phyloP scores from a whole-genome alignment of 2,113 vertebrate genomes.

The Manacus vitellinus region DNA sequence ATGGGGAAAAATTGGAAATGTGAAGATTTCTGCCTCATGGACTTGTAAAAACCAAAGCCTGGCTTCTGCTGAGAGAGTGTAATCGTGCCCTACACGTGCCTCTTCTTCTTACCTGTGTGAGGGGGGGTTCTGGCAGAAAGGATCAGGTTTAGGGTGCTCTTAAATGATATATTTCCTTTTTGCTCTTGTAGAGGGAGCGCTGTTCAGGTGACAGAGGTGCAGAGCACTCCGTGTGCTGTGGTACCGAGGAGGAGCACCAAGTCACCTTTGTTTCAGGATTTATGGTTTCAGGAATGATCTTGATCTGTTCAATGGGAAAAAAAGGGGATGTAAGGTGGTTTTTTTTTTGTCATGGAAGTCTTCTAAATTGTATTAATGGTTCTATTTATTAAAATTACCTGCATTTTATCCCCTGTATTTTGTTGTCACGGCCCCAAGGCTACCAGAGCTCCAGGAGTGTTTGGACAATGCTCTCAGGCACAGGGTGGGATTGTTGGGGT shows the following conservation, averaged over 20 bases:
- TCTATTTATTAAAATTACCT: not conserved
- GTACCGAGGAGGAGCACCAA: not conserved
- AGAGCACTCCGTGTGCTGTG: not conserved
- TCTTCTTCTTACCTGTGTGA: not conserved
- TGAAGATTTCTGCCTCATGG: not conserved
- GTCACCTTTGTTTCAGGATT: not conserved
- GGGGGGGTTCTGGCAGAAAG: not conserved
- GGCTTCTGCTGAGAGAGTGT: not conserved
- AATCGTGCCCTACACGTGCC: rapidly evolving
- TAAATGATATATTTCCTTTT: not conserved
- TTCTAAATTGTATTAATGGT: not conserved
- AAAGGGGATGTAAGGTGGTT: not conserved
- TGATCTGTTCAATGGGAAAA: not conserved
- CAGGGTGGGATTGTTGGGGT: not conserved
- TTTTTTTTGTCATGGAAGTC: not conserved
- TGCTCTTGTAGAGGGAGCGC: not conserved
- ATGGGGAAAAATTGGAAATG: not conserved
- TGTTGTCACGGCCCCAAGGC: not conserved
- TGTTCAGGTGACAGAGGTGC: rapidly evolving
- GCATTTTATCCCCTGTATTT: not conserved
- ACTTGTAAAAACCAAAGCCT: not conserved
- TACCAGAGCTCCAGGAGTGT: not conserved
- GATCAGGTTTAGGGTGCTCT: not conserved
- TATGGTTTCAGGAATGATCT: not conserved
- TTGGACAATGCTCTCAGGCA: rapidly evolving